Percentiles rank a stretch among this genome's conserved stretches.
Evolutionary conservation across 1,140 invertebrate genomes (phyloP).

Genomic region (Rhagoletis zephyria): DNA sequence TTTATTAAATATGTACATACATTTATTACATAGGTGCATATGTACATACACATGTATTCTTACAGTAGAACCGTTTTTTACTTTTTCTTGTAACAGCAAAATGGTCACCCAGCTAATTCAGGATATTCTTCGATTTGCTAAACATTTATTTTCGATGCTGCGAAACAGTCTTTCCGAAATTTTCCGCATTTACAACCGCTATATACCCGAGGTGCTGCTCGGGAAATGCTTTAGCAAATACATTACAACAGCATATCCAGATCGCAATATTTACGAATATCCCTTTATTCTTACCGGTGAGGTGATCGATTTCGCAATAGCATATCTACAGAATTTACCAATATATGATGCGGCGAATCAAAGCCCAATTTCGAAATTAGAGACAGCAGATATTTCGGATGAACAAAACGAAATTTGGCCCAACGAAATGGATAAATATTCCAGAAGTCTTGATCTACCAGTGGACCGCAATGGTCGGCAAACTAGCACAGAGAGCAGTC

Average conservation of each 20-base stretch:
- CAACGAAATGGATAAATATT: constrained; percentile 27
- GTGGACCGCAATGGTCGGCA: background rate
- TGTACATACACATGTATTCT: background rate
- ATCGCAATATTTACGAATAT: constrained; percentile 53
- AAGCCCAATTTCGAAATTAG: background rate
- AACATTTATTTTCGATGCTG: constrained; percentile 47
- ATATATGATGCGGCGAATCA: background rate
- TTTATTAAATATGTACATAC: background rate
- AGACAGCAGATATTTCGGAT: constrained; percentile 20
- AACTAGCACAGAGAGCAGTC: background rate
- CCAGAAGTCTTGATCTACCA: background rate
- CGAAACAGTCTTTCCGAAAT: constrained; percentile 40
- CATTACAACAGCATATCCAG: constrained; percentile 44
- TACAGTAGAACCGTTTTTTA: background rate
- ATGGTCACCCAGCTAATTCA: constrained; percentile 31
- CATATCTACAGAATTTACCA: constrained; percentile 3
- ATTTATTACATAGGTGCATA: background rate
- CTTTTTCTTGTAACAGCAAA: constrained; percentile 33
- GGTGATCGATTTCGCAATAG: constrained; percentile 2
- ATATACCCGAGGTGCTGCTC: constrained; percentile 52
- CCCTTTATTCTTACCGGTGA: constrained; percentile 52
- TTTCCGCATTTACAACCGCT: constrained; percentile 47
- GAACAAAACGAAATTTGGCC: constrained; percentile 56
- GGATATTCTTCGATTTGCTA: constrained; percentile 33
- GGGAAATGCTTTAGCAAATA: constrained; percentile 54